Conservation (phyloP, 2,113 vertebrate genomes). For the Rhegmatorhina hoffmannsi region DNA sequence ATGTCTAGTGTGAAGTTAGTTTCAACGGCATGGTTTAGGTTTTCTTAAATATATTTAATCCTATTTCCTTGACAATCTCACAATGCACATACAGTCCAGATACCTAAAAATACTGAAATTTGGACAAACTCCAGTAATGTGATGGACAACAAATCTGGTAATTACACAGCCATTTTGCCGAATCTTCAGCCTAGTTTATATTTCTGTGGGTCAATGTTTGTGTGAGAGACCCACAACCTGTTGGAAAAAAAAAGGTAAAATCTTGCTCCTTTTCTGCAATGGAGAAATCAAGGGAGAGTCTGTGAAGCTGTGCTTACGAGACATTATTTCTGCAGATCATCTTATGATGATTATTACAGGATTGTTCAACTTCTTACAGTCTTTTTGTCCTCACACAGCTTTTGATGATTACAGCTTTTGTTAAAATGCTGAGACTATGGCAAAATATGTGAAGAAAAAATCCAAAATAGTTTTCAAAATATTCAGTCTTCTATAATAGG, state of each 20-base stretch:
- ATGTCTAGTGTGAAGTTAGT: not conserved
- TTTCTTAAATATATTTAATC: not conserved
- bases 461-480: not conserved
- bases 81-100: not conserved
- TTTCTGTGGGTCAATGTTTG: not conserved
- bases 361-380: not conserved
- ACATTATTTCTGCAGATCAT: not conserved
- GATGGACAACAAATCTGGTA: not conserved
- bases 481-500: not conserved
- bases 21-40: not conserved
- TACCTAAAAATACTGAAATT: not conserved
- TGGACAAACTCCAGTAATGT: not conserved
- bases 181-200: not conserved
- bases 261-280: not conserved
- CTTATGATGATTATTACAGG: not conserved
- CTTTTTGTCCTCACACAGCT: not conserved
- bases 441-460: not conserved
- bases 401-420: not conserved
- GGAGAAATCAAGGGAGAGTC: not conserved
- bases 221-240: not conserved
- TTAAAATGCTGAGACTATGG: not conserved
- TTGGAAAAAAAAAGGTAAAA: not conserved
- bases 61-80: not conserved
- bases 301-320: not conserved
- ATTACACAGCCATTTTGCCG: not conserved